Conservation (phyloP, 2,888 invertebrate species). For the Andrena bucephala region DNA sequence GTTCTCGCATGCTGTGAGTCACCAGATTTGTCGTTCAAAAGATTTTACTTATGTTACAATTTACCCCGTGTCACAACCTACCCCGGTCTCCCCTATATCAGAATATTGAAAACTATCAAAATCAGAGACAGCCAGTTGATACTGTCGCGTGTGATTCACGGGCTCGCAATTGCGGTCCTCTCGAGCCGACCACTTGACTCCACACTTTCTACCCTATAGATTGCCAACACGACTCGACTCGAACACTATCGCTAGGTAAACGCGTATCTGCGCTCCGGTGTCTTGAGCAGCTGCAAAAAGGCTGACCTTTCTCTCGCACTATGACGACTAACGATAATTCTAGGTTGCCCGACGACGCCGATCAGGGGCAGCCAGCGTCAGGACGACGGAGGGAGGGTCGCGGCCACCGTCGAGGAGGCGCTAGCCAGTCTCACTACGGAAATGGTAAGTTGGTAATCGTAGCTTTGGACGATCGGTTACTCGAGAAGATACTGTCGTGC, state of each 20-base stretch:
- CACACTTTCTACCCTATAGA: constrained; percentile 27
- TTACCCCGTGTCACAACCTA: too few relatives aligned
- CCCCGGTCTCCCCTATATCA: too few relatives aligned
- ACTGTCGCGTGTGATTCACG: neutral
- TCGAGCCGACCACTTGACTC: neutral
- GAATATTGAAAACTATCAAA: neutral
- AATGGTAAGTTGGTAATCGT: constrained; percentile 88
- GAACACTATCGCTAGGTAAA: constrained; percentile 50
- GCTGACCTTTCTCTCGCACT: constrained; percentile 49
- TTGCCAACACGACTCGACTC: constrained; percentile 21
- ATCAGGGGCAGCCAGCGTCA: constrained; percentile 81
- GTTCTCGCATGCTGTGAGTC: too few relatives aligned
- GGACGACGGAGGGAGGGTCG: constrained; percentile 79
- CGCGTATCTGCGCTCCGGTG: constrained; percentile 38
- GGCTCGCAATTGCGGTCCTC: constrained; percentile 4
- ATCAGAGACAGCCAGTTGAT: neutral
- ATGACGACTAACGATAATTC: constrained; percentile 77
- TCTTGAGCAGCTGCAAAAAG: constrained; percentile 35
- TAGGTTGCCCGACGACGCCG: constrained; percentile 89
- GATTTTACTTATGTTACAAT: too few relatives aligned
- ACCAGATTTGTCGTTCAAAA: too few relatives aligned
- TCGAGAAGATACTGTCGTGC: constrained; percentile 18
- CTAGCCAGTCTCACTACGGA: constrained; percentile 93
- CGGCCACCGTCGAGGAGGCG: constrained; percentile 89
- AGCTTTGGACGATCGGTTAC: constrained; percentile 59